Evolutionary conservation across 2,797 vertebrate genomes (phyloP).

Genomic region (Paratrypauchen microcephalus): DNA sequence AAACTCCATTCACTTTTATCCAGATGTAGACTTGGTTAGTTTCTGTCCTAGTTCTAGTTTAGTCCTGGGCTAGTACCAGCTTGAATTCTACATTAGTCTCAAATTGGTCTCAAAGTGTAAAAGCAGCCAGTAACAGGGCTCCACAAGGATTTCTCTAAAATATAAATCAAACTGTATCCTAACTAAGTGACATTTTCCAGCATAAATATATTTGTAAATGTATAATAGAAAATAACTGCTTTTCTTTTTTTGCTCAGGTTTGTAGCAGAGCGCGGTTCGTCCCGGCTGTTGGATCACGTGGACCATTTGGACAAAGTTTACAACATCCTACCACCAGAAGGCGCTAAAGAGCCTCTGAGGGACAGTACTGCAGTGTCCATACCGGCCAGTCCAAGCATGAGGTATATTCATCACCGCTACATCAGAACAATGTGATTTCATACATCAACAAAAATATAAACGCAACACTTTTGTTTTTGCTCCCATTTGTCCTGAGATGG

Average conservation of each 20-base stretch:
- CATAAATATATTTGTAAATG: too few species aligned
- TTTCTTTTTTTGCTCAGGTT: conserved; percentile 70
- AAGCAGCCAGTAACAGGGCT: too few species aligned
- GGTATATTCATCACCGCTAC: conserved; percentile 55
- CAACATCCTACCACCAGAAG: conserved; percentile 72
- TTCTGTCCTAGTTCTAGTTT: not conserved
- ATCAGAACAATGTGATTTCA: too few species aligned
- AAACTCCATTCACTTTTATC: not conserved
- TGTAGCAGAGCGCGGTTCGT: conserved; percentile 82
- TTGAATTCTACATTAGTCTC: not conserved
- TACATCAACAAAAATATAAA: too few species aligned
- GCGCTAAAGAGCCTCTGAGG: conserved; percentile 34
- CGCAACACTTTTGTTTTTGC: too few species aligned
- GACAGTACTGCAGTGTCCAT: conserved; percentile 34
- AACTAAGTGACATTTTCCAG: too few species aligned
- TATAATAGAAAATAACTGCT: too few species aligned
- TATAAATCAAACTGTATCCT: too few species aligned
- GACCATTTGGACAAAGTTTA: conserved; percentile 83
- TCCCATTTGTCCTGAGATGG: too few species aligned
- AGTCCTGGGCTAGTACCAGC: not conserved
- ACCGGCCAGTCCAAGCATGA: conserved; percentile 63
- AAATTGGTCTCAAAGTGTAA: too few species aligned
- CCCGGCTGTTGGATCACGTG: conserved; percentile 84
- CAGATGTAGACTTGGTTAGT: not conserved
- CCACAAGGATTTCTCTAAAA: too few species aligned